Percentiles rank a stretch among this genome's conserved stretches.
Conservation (phyloP, 2,113 vertebrate genomes). For the Apaloderma vittatum region DNA sequence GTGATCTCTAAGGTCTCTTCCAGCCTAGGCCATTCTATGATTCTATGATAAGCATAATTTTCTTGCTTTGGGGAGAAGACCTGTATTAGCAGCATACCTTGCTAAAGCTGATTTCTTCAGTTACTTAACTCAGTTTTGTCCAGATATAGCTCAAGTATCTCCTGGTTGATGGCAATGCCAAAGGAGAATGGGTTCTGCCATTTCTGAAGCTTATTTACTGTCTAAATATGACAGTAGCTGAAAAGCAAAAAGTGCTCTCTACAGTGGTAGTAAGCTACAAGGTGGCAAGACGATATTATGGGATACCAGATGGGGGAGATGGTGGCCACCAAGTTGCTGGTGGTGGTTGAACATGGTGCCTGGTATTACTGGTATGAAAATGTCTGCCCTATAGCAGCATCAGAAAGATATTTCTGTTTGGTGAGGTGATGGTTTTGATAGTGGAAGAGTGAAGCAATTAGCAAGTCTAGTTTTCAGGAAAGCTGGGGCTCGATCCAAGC, state of each 20-base stretch:
- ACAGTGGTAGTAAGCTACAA: neutral
- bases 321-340: neutral
- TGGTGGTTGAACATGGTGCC: neutral
- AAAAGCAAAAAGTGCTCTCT: neutral
- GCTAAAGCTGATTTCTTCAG: neutral
- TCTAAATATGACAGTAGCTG: neutral
- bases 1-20: no score
- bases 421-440: neutral
- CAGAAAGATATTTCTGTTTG: conserved; percentile 2
- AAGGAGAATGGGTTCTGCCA: neutral
- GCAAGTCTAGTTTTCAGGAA: conserved; percentile 54
- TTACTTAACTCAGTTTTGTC: neutral
- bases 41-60: conserved; percentile 14
- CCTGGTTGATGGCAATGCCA: neutral
- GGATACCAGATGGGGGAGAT: neutral
- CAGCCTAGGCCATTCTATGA: no score
- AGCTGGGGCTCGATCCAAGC: neutral
- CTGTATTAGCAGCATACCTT: neutral
- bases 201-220: neutral
- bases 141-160: neutral
- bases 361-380: neutral
- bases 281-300: neutral
- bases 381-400: neutral
- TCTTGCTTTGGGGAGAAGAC: neutral
- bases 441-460: conserved; percentile 34